Base-by-base conservation (phyloP, 2,888 invertebrate genomes). In the Ophioninae sp. region DNA sequence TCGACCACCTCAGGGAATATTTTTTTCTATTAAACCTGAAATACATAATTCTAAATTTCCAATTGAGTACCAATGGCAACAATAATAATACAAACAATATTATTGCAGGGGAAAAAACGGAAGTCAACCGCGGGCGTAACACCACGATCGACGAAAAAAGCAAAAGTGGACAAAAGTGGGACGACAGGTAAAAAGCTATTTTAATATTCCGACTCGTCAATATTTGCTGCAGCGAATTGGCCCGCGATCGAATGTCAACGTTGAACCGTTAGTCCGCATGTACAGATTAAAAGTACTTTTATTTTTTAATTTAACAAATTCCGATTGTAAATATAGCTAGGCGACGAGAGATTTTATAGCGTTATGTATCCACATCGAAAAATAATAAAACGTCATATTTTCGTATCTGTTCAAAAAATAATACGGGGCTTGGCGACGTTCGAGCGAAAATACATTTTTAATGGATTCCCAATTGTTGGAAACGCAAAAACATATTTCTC, bases 131-230 rank as follows among this genome's bases (percentile, higher is more conserved):
- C 87, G 23, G 92, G 91, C 76, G 85, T 90, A 1, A 93, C 93
- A 6, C 94, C 94, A 1, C 94, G 94, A 8, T 92, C 92, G 75
- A 90, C 94, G 8, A 93, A 94, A 51, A 95, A 94, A 90, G 93
- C 94, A 90, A 93, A 94, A 78, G 59, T 85, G 2, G 86, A 88
- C 5, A 79, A 75, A 2, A 64, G 65, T 67, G 82, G 79, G 6
- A 71, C 77, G 8, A 58, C 75, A 13, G 87, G 86, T n/a, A 89
- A 90, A 84, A 88, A 87, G 86, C 75, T 90, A 30, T 90, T 90
- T 80, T 88, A 76, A 80, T 61, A n/a, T 65, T 13, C 44, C 17
- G 51, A 5, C 6, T 17, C 17, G 51, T 51, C 17, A 51, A 44
- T 17, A 13, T 51, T 17, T 51, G 51, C 51, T 51, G 51, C 17